Conservation (phyloP, 2,888 invertebrate species). For the Acholoe squamosa region DNA sequence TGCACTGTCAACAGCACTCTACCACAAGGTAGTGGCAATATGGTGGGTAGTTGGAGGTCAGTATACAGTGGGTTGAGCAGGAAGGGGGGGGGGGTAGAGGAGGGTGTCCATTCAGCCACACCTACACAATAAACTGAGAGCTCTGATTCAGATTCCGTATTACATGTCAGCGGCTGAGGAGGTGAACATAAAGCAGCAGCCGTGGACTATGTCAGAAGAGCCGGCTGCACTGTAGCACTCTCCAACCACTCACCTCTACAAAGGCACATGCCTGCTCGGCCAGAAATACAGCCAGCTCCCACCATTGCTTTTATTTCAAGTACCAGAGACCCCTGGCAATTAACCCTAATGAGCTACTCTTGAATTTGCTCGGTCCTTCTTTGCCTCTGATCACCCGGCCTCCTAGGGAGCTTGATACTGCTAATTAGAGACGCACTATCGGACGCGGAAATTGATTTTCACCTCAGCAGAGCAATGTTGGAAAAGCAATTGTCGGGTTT, state of each 20-base stretch:
- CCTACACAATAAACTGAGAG: not conserved
- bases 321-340: constrained; percentile 50
- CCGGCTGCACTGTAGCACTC: constrained; percentile 13
- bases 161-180: constrained; percentile 37
- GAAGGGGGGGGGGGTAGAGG: constrained; percentile 2
- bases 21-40: too few relatives aligned
- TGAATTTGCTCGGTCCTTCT: constrained; percentile 55
- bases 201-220: not conserved
- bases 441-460: constrained; percentile 21
- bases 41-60: too few relatives aligned
- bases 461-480: constrained; percentile 18
- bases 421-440: constrained; percentile 47
- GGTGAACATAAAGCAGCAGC: not conserved
- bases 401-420: constrained; percentile 10
- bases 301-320: constrained; percentile 57
- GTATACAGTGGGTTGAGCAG: constrained; percentile 4
- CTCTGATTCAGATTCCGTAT: constrained; percentile 22
- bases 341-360: constrained; percentile 57
- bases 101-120: not conserved
- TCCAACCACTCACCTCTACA: constrained; percentile 3
- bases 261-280: constrained; percentile 23
- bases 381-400: constrained; percentile 43
- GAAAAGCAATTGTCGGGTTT: constrained; percentile 5
- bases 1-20: too few relatives aligned
- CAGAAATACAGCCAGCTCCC: not conserved